Conservation (phyloP, 1,140 invertebrate genomes). For the Microplitis demolitor region DNA sequence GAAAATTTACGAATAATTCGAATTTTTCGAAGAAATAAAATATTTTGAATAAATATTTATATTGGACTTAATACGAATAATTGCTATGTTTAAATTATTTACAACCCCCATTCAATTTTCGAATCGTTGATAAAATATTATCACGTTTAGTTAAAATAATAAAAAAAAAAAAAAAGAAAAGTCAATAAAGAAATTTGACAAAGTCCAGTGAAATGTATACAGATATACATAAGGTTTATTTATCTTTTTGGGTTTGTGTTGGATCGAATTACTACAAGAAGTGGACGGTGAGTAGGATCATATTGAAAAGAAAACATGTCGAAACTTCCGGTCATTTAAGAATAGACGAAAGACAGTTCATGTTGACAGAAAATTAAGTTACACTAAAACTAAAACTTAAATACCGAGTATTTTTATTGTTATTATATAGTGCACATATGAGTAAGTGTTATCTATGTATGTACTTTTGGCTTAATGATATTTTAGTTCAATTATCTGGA, state of each 20-base stretch:
- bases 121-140: no score
- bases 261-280: no score
- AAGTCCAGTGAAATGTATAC: background rate
- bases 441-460: background rate
- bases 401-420: no score
- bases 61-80: no score
- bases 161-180: background rate
- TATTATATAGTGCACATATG: background rate
- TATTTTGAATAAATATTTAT: no score
- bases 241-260: background rate
- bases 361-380: no score
- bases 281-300: slow-evolving; percentile 25
- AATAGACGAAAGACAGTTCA: no score
- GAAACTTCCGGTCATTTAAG: slow-evolving; percentile 33
- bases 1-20: no score
- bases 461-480: background rate
- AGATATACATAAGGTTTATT: background rate
- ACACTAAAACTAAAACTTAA: no score
- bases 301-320: slow-evolving; percentile 52
- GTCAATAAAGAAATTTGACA: background rate
- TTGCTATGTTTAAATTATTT: no score
- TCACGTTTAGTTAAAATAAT: background rate
- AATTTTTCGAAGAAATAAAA: no score
- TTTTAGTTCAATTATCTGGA: slow-evolving; percentile 9
- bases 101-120: no score